Evolutionary conservation across 2,797 vertebrate species (phyloP), one percentile per base, ranked within the genome.

Genomic region (Sebastes itinus): DNA sequence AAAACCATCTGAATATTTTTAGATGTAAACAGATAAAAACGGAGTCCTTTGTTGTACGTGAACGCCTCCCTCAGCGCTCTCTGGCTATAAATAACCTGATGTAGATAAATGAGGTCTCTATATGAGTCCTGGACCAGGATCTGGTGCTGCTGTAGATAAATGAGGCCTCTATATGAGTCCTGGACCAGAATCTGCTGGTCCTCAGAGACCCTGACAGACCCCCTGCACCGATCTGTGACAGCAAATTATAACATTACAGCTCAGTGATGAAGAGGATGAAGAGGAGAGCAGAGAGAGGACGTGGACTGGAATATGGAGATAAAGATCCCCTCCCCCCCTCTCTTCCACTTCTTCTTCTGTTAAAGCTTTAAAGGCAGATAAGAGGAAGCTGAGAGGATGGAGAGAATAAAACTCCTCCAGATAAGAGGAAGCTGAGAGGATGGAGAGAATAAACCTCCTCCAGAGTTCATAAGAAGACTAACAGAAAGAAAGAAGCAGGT

Each of bases 251-350:
- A 20, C 49, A 64, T 66, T 12, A 38, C 20, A 14, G 28, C 52
- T 25, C 61, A 2, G 35, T 25, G 75, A 79, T 61, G 71, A 18
- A 55, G 35, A 65, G 27, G 75, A 79, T 61, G 71, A 18, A 55
- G 35, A 65, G 27, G 22, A 38, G 67, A 5, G 23, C 30, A 5
- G 14, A 6, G 25, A 35, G 33, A 13, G 22, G 33, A 75, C 64
- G 80, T 68, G 70, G 72, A 78, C 28, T 66, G n/a, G 38, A 80
- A 56, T 38, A 73, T 72, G 0, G 9, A 84, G 78, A 86, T 73
- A 78, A 83, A 81, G 75, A 70, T 3, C 22, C 59, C 68, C 72
- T 49, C 3, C 6, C 67, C 63, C 23, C 33, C 25, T 2, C 28
- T 22, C 62, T 73, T 74, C 23, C 13, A 1, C 35, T 42, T 42